Evolutionary conservation across 2,888 invertebrate genomes (phyloP).

Genomic region (Cephonodes hylas): DNA sequence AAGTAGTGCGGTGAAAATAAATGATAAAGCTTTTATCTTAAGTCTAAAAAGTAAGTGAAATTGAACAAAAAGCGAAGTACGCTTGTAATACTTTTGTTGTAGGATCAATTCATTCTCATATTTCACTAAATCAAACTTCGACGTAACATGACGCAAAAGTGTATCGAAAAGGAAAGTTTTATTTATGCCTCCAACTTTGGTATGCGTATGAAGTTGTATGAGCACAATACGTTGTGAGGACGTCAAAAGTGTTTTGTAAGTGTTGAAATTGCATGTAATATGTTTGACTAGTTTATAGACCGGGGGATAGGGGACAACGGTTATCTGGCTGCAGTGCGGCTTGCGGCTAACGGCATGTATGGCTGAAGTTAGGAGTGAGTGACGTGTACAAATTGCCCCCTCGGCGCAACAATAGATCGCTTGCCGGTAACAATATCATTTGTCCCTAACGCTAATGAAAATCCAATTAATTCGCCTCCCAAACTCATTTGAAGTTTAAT

Average conservation of each 20-base stretch:
- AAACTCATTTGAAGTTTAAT: constrained; percentile 80
- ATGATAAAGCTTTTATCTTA: too few relatives aligned
- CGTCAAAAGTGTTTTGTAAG: background rate
- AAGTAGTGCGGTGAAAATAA: too few relatives aligned
- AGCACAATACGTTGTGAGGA: background rate
- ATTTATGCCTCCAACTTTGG: background rate
- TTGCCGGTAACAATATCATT: constrained; percentile 76
- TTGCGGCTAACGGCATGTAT: background rate
- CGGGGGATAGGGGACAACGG: constrained; percentile 3
- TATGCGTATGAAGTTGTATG: background rate
- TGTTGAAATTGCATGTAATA: background rate
- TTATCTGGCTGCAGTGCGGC: background rate
- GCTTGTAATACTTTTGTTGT: background rate
- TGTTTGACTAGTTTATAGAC: background rate
- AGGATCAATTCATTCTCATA: background rate
- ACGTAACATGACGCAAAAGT: background rate
- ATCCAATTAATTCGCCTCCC: constrained; percentile 77
- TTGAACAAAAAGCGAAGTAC: background rate
- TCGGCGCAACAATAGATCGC: constrained; percentile 65
- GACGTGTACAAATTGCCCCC: constrained; percentile 71
- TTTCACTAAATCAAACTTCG: background rate
- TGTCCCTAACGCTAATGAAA: constrained; percentile 78
- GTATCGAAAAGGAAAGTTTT: constrained; percentile 7
- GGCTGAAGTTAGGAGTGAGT: constrained; percentile 40
- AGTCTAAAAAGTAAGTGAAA: background rate